These are phyloP conservation scores for Sminthopsis crassicaudata DNA, from an alignment of 2,113 vertebrate genomes.

Conservation along the genomic window DNA sequence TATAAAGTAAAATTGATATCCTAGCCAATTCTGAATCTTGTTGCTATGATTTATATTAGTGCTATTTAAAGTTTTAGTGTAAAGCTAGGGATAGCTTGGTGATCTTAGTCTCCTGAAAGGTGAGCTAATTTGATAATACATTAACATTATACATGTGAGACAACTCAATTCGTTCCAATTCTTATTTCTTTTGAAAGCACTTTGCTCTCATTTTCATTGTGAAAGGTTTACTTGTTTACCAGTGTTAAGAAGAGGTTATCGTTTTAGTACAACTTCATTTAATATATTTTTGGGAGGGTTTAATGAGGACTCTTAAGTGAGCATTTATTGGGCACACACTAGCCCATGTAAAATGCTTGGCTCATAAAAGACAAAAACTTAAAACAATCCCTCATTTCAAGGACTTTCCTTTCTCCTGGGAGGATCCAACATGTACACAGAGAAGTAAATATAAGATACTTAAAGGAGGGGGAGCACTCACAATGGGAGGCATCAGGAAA, in stretches of 20 bases:
- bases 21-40: constrained; percentile 2
- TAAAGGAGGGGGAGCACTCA: background rate
- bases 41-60: constrained; percentile 21
- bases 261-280: background rate
- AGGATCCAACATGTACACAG: background rate
- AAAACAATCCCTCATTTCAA: background rate
- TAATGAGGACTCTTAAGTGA: background rate
- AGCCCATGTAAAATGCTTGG: background rate
- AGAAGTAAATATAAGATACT: background rate
- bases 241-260: background rate
- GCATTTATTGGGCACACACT: background rate
- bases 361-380: background rate
- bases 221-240: constrained; percentile 28
- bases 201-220: background rate
- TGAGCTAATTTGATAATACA: constrained; percentile 29
- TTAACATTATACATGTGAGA: background rate
- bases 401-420: background rate
- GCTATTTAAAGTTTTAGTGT: background rate
- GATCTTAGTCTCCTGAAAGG: constrained; percentile 7
- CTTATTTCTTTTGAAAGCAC: constrained; percentile 20
- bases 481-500: background rate
- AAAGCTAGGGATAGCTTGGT: background rate
- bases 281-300: background rate
- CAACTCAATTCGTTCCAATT: background rate
- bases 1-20: constrained; percentile 21